A percentile compares a stretch with the other conserved stretches of the same genome.
Conservation (phyloP, 2,113 vertebrate species). For the Noctilio leporinus region DNA sequence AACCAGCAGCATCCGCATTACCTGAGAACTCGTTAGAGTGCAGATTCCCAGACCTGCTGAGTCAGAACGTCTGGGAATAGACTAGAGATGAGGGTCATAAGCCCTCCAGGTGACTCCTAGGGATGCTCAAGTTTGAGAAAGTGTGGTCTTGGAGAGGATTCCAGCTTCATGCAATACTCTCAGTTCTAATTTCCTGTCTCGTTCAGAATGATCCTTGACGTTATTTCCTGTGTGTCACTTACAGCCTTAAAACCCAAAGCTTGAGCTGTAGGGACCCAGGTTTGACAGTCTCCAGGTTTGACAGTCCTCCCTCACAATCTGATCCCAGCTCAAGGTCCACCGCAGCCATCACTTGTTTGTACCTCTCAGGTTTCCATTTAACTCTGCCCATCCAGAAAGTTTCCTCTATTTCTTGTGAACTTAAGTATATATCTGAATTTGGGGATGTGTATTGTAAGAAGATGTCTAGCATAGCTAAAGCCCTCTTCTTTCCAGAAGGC, state of each 20-base stretch:
- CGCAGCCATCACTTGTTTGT: not conserved
- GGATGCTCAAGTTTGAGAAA: not conserved
- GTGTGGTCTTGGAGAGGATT: not conserved
- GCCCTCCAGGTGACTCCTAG: not conserved
- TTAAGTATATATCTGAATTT: not conserved
- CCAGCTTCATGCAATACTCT: not conserved
- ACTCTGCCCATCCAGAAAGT: not conserved
- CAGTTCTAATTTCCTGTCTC: not conserved
- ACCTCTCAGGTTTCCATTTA: not conserved
- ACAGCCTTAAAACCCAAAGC: not conserved
- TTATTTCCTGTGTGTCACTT: not conserved
- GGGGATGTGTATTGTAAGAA: not conserved
- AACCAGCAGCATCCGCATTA: not conserved
- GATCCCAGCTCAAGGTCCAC: not conserved
- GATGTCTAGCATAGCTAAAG: not conserved
- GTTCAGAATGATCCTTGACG: not conserved
- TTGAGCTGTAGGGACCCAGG: not conserved
- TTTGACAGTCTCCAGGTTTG: not conserved
- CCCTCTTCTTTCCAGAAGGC: not conserved
- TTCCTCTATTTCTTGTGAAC: not conserved
- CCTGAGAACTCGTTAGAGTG: not conserved
- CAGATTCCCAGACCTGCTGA: not conserved
- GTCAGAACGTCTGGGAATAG: not conserved
- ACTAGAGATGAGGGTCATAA: not conserved
- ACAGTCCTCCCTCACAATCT: accelerated